Base-by-base conservation (phyloP, 2,888 invertebrate species). In the Ecliptopera silaceata region DNA sequence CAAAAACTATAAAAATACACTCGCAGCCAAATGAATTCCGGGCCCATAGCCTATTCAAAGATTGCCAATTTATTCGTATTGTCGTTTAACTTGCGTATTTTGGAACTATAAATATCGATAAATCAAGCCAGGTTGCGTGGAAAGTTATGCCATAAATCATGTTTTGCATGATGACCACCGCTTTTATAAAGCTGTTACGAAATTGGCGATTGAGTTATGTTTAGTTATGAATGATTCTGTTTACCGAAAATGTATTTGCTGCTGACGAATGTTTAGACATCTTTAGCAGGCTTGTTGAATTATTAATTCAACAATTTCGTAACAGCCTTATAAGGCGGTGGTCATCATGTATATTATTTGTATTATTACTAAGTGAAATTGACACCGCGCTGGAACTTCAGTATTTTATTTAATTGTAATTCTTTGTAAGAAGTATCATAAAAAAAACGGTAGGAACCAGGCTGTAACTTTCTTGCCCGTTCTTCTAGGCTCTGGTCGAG, bases 101-200 rank as follows among this genome's bases (percentile, higher is more conserved):
- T 31, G 44, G 42, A 41, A 41, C 20, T 41, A 56, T 58, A 63
- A 64, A 74, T 74, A 70, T 64, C 55, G 61, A 80, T 82, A 83
- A 83, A 83, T 83, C 83, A 53, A 38, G 50, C 13, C 48, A 15
- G 78, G 78, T 70, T 74, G 70, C 71, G 76, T 77, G 78, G 79
- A 78, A 83, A 83, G 75, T 82, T 82, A 47, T 59, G 69, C 70
- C 78, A 71, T 83, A 81, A 82, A 83, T 83, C 76, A 79, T 63
- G 67, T 72, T 77, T 77, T 74, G 77, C 68, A 63, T 66, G 69
- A 71, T 71, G 65, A 70, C 73, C 69, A 69, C 70, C 41, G 36
- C 36, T 22, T 67, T 74, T 73, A 73, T 76, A 75, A 79, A 74
- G 63, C 64, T 65, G 56, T 60, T 66, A 61, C 65, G 15, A 26